Evolutionary conservation across 37 sponge, comb jelly and placozoan species (phyloP).

Genomic region (Bolinopsis microptera): DNA sequence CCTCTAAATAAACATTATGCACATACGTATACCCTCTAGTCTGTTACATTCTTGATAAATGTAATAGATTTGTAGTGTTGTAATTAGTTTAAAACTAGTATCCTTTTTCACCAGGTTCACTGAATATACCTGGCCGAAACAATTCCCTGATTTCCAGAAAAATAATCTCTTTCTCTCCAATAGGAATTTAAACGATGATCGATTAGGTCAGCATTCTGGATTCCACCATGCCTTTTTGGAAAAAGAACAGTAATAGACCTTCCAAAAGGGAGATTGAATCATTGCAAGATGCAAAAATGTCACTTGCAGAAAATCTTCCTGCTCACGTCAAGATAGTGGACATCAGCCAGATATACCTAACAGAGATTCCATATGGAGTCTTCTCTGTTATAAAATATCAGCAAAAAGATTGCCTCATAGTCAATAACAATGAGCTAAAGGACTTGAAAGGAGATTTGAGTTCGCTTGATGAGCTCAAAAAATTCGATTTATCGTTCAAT

Average conservation of each 20-base stretch:
- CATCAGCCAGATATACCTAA: constrained; percentile 36
- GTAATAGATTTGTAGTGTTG: too few relatives aligned
- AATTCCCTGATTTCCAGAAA: too few relatives aligned
- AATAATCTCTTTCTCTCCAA: not conserved
- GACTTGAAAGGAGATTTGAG: constrained; percentile 10
- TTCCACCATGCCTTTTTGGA: constrained; percentile 38
- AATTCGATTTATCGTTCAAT: constrained; percentile 39
- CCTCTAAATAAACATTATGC: too few relatives aligned
- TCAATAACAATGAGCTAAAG: constrained; percentile 58
- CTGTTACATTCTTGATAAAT: too few relatives aligned
- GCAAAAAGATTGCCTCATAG: constrained; percentile 46
- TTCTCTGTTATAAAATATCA: constrained; percentile 40
- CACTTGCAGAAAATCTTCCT: constrained; percentile 60
- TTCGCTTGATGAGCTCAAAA: constrained; percentile 15
- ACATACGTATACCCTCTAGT: too few relatives aligned
- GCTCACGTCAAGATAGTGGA: constrained; percentile 40
- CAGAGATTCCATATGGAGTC: not conserved
- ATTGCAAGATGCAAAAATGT: constrained; percentile 43
- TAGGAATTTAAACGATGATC: not conserved
- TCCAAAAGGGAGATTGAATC: constrained; percentile 47
- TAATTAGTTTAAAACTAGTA: too few relatives aligned
- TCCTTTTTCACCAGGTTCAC: too few relatives aligned
- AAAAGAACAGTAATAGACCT: constrained; percentile 34
- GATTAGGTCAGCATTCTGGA: not conserved
- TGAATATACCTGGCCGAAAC: too few relatives aligned